Evolutionary conservation across 1,140 invertebrate genomes (phyloP).

Genomic region (Latrodectus geometricus): DNA sequence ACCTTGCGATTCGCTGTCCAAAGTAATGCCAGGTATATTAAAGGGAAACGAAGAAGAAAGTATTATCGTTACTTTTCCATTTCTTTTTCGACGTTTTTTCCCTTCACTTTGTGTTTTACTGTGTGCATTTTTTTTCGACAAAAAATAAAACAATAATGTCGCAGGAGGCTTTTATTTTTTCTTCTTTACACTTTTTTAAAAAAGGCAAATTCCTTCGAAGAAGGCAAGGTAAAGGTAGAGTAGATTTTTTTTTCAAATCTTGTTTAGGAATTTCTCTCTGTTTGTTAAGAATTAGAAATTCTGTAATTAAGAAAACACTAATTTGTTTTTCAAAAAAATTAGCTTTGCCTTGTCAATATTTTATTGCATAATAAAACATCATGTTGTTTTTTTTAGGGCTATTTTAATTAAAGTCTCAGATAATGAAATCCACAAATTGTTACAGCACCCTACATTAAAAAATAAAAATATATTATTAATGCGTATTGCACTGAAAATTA

Average conservation of each 20-base stretch:
- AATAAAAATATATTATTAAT: no score
- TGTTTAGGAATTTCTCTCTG: neutral
- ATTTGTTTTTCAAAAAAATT: neutral
- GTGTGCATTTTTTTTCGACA: neutral
- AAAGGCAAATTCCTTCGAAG: neutral
- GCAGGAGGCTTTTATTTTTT: neutral
- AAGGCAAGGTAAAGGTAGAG: neutral
- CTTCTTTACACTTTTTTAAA: neutral
- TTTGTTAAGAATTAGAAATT: neutral
- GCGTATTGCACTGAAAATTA: no score
- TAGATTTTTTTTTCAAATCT: neutral
- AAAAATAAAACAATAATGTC: conserved; percentile 43
- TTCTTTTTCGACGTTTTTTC: conserved; percentile 3
- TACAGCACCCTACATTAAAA: no score
- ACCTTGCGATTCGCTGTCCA: conserved; percentile 29
- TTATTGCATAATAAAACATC: no score
- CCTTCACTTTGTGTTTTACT: neutral
- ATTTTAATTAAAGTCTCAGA: no score
- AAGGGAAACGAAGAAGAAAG: neutral
- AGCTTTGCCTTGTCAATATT: no score
- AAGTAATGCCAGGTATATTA: conserved; percentile 12
- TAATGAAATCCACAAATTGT: no score
- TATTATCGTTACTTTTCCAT: conserved; percentile 29
- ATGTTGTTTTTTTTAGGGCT: no score
- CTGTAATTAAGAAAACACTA: conserved; percentile 22